phyloP scores from a whole-genome alignment of 2,797 vertebrate genomes.

The Lepidocolaptes lacrymiger region DNA sequence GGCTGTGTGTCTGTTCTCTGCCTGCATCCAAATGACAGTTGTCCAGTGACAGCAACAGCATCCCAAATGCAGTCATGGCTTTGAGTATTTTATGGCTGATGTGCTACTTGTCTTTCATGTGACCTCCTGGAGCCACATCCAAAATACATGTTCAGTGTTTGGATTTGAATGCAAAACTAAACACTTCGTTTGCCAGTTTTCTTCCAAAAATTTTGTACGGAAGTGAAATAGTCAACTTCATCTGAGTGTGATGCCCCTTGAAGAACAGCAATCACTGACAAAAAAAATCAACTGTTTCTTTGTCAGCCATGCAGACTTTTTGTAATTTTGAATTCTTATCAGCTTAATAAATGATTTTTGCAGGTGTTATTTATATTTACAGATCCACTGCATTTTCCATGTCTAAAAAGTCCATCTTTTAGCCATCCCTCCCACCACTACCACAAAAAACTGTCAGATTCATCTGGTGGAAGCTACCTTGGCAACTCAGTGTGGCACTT shows the following conservation, averaged over 20 bases:
- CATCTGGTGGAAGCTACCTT: neutral
- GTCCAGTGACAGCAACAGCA: neutral
- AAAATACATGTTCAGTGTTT: neutral
- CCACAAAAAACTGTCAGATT: slow-evolving; percentile 1
- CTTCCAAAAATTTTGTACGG: neutral
- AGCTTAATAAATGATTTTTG: neutral
- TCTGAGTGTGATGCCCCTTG: neutral
- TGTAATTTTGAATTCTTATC: neutral
- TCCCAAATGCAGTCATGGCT: neutral
- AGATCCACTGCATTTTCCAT: neutral
- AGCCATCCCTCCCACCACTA: neutral
- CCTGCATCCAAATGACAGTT: neutral
- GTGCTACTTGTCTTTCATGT: neutral
- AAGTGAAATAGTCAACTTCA: neutral
- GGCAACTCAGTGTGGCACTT: neutral
- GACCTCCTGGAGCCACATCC: neutral
- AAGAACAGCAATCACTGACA: neutral
- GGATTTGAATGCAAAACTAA: neutral
- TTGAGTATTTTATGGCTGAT: neutral
- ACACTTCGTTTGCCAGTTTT: neutral
- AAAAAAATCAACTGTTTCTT: neutral
- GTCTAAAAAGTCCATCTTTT: neutral
- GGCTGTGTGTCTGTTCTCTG: neutral
- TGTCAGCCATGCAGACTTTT: neutral
- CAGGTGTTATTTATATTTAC: neutral